Conservation (phyloP, 1,140 invertebrate species). For the Reticulitermes speratus region DNA sequence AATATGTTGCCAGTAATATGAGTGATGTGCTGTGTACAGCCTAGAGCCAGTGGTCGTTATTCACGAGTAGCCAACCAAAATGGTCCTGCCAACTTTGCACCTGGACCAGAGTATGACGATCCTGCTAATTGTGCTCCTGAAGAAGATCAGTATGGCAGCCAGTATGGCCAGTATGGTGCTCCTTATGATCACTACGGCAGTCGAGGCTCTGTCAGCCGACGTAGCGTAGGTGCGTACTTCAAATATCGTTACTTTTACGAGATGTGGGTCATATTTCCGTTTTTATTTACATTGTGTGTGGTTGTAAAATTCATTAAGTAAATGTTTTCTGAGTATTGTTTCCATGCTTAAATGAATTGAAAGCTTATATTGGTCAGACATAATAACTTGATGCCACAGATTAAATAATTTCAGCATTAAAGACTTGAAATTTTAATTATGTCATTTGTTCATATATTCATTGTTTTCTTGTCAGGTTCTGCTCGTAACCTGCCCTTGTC, state of each 20-base stretch:
- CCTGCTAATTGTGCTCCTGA: conserved; percentile 88
- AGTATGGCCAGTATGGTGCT: conserved; percentile 75
- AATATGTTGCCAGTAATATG: neutral
- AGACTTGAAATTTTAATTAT: neutral
- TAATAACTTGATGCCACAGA: too few species aligned
- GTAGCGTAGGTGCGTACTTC: conserved; percentile 53
- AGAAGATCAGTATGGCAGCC: conserved; percentile 83
- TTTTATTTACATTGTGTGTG: neutral
- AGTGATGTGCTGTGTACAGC: conserved; percentile 48
- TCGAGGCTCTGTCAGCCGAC: conserved; percentile 71
- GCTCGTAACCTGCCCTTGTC: conserved; percentile 65
- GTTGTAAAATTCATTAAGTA: too few species aligned
- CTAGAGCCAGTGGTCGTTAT: conserved; percentile 73
- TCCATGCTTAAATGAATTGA: neutral
- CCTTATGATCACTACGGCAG: conserved; percentile 85
- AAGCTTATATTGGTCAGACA: too few species aligned
- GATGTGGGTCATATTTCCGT: neutral
- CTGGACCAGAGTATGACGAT: conserved; percentile 76
- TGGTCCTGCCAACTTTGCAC: conserved; percentile 55
- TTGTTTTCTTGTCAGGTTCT: conserved; percentile 52
- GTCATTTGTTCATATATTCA: neutral
- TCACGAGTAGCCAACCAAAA: conserved; percentile 53
- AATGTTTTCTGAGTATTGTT: neutral
- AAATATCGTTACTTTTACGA: neutral
- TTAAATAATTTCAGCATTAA: too few species aligned